These are phyloP conservation scores for Podargus strigoides DNA, from an alignment of 2,797 vertebrate genomes.

Conservation along the genomic window DNA sequence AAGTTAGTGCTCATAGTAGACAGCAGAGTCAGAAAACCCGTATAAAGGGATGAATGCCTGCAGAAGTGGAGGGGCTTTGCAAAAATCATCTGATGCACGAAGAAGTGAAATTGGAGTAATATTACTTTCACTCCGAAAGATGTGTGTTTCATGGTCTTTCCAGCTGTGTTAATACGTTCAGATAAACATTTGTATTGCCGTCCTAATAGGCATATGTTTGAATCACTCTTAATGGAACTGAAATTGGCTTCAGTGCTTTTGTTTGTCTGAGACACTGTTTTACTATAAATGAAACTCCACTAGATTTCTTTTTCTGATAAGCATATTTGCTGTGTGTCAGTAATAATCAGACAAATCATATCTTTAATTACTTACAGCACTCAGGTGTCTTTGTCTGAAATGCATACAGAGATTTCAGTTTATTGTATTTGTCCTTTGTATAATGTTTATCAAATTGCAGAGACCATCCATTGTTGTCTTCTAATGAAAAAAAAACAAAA, in stretches of 20 bases:
- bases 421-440: slow-evolving; percentile 58
- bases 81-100: not conserved
- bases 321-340: not conserved
- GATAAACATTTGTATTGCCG: not conserved
- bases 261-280: not conserved
- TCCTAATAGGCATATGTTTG: not conserved
- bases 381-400: slow-evolving; percentile 74
- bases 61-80: not conserved
- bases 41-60: not conserved
- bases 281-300: not conserved
- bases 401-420: slow-evolving; percentile 72
- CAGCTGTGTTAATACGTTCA: not conserved
- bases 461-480: slow-evolving; percentile 94
- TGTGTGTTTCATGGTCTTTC: not conserved
- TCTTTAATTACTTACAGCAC: slow-evolving; percentile 84
- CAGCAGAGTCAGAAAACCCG: not conserved
- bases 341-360: not conserved
- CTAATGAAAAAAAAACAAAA: slow-evolving; percentile 72
- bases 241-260: not conserved
- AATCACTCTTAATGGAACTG: not conserved
- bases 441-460: slow-evolving; percentile 90
- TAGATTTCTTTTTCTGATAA: not conserved
- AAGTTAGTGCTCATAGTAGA: not conserved
- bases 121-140: not conserved
- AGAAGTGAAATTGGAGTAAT: not conserved